A percentile compares a stretch with the other conserved stretches of the same genome.
Evolutionary conservation across 2,113 vertebrate species (phyloP).

Genomic region (Oxyruncus cristatus): DNA sequence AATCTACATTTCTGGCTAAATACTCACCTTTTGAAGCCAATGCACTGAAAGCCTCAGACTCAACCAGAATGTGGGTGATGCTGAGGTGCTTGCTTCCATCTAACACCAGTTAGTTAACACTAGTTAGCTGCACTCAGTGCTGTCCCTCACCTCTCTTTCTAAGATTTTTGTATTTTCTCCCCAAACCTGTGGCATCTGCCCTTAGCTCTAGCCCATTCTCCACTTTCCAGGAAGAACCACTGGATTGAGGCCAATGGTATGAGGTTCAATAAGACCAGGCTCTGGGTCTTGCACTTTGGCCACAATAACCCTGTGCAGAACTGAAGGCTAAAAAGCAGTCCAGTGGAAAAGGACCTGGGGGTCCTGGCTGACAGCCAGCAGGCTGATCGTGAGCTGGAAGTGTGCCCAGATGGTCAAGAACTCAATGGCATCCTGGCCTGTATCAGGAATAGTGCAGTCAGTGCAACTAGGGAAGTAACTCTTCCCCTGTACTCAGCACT

Average conservation of each 20-base stretch:
- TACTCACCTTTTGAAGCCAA: not conserved
- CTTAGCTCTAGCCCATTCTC: not conserved
- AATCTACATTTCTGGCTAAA: not conserved
- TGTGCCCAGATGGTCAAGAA: not conserved
- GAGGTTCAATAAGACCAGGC: not conserved
- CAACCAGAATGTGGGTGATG: not conserved
- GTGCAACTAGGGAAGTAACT: not conserved
- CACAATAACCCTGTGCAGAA: not conserved
- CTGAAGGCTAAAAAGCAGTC: not conserved
- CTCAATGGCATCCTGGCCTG: not conserved
- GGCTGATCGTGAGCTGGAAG: not conserved
- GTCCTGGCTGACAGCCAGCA: not conserved
- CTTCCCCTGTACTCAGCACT: not conserved
- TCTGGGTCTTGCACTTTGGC: not conserved
- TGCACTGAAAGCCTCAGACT: not conserved
- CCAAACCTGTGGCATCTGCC: not conserved
- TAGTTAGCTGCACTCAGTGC: rapidly evolving
- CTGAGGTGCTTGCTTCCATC: not conserved
- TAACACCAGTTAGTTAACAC: not conserved
- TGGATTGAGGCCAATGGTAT: rapidly evolving
- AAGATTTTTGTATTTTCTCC: not conserved
- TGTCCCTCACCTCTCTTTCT: not conserved
- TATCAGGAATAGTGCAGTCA: not conserved
- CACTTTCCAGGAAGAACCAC: not conserved
- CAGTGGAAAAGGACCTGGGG: not conserved